phyloP scores from a whole-genome alignment of 2,113 vertebrate genomes.

The Heterocephalus glaber region DNA sequence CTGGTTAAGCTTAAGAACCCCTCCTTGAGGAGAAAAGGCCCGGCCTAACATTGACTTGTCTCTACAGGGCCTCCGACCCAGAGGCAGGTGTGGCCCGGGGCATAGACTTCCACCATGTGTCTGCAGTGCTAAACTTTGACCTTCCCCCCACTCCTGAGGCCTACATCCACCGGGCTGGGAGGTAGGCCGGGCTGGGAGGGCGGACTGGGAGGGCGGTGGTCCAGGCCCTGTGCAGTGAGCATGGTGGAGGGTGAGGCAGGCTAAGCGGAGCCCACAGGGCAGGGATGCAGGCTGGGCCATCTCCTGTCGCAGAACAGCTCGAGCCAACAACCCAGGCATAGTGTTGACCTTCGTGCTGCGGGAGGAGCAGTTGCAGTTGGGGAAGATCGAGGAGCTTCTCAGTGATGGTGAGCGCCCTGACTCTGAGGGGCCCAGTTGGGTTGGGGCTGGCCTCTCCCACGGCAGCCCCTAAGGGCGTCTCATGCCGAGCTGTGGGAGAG shows the following conservation, averaged over 20 bases:
- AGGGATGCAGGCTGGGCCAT: neutral
- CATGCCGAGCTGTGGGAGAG: accelerated
- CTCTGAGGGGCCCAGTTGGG: neutral
- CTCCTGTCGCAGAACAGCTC: constrained; percentile 87
- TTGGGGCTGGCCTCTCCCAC: accelerated
- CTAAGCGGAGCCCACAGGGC: neutral
- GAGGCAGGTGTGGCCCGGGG: constrained; percentile 93
- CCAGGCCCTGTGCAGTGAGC: no score
- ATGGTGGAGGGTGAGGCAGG: neutral
- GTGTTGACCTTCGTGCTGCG: constrained; percentile 91
- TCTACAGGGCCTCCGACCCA: constrained; percentile 84
- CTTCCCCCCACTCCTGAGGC: constrained; percentile 88
- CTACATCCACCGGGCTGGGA: constrained; percentile 94
- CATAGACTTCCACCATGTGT: constrained; percentile 95
- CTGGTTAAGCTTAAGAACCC: neutral
- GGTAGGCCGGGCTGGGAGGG: constrained; percentile 87
- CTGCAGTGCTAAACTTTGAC: constrained; percentile 94
- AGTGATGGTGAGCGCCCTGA: constrained; percentile 83
- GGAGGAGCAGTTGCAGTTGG: constrained; percentile 84
- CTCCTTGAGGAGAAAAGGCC: accelerated
- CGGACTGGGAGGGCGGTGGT: accelerated
- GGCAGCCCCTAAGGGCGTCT: accelerated
- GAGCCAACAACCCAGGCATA: constrained; percentile 91
- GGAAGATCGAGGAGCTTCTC: constrained; percentile 88
- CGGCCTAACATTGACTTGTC: accelerated